Percentiles rank a stretch among this genome's conserved stretches.
phyloP scores from a whole-genome alignment of 2,888 invertebrate genomes.

The Ecdyonurus torrentis region DNA sequence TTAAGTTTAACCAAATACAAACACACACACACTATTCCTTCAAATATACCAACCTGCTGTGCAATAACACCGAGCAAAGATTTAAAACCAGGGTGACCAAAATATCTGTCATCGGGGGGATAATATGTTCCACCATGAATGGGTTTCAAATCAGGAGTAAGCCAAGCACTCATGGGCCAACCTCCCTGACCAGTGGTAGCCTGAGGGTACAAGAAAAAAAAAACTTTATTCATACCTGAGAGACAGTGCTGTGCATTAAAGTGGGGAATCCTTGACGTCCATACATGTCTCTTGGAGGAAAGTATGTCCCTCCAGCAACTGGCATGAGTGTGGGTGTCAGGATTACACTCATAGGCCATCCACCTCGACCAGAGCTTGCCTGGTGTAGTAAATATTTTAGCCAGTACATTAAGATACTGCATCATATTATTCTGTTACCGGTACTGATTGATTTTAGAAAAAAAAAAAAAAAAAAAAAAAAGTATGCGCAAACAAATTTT shows the following conservation, averaged over 20 bases:
- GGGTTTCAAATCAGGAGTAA: slow-evolving; percentile 77
- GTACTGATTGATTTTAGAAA: too few species aligned
- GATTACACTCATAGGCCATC: slow-evolving; percentile 36
- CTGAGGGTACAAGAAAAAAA: slow-evolving; percentile 17
- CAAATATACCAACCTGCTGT: slow-evolving; percentile 33
- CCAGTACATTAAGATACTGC: slow-evolving; percentile 19
- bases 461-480: too few species aligned
- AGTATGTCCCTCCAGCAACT: slow-evolving; percentile 31
- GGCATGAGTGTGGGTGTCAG: slow-evolving; percentile 30
- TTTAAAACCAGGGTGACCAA: slow-evolving; percentile 68
- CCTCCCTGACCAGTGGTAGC: slow-evolving; percentile 49
- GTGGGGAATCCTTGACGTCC: slow-evolving; percentile 27
- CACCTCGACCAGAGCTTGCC: background rate
- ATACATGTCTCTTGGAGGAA: slow-evolving; percentile 28
- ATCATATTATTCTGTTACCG: too few species aligned
- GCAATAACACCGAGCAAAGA: slow-evolving; percentile 55
- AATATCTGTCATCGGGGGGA: slow-evolving; percentile 63
- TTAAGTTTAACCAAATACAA: too few species aligned
- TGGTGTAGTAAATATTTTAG: too few species aligned
- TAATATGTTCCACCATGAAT: slow-evolving; percentile 89
- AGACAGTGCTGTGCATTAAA: slow-evolving; percentile 22
- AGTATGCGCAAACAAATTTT: too few species aligned
- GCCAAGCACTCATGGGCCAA: slow-evolving; percentile 94
- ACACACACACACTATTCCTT: too few species aligned
- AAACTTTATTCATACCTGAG: slow-evolving; percentile 11